A percentile compares a stretch with the other conserved stretches of the same genome.
phyloP scores from a whole-genome alignment of 2,113 vertebrate species.

The Hemiprocne comata region DNA sequence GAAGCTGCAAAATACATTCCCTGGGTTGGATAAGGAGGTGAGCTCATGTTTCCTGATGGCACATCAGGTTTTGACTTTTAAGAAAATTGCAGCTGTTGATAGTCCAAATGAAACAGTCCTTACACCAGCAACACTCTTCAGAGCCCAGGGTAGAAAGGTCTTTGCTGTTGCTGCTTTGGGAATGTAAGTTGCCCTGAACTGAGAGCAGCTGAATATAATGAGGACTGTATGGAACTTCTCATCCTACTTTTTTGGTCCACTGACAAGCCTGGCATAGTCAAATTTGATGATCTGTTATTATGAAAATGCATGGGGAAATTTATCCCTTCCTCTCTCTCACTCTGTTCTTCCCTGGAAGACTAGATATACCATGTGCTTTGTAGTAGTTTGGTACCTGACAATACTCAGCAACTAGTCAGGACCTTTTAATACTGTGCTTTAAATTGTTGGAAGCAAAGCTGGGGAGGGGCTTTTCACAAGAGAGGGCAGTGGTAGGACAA shows the following conservation, averaged over 20 bases:
- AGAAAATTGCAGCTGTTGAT: not conserved
- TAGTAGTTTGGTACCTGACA: not conserved
- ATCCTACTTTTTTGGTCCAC: not conserved
- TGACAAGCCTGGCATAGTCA: not conserved
- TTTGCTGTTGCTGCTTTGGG: not conserved
- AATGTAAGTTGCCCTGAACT: not conserved
- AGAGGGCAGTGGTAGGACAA: too few relatives aligned
- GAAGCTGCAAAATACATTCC: conserved; percentile 88
- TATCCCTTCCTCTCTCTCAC: not conserved
- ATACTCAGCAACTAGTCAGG: not conserved
- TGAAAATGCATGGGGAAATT: not conserved
- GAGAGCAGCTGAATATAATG: not conserved
- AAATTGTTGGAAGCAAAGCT: not conserved
- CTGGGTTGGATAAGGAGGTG: conserved; percentile 89
- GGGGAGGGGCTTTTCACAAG: too few relatives aligned
- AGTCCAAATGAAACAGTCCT: not conserved
- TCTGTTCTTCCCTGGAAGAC: not conserved
- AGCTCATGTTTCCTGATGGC: not conserved
- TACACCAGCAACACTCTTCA: not conserved
- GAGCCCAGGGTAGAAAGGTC: not conserved
- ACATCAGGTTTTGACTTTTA: not conserved
- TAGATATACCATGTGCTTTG: not conserved
- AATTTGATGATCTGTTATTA: not conserved
- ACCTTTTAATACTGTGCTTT: not conserved
- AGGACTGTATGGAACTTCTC: not conserved